Evolutionary conservation across 2,113 vertebrate genomes (phyloP), one percentile per base, ranked within the genome.

Genomic region (Rhineura floridana): DNA sequence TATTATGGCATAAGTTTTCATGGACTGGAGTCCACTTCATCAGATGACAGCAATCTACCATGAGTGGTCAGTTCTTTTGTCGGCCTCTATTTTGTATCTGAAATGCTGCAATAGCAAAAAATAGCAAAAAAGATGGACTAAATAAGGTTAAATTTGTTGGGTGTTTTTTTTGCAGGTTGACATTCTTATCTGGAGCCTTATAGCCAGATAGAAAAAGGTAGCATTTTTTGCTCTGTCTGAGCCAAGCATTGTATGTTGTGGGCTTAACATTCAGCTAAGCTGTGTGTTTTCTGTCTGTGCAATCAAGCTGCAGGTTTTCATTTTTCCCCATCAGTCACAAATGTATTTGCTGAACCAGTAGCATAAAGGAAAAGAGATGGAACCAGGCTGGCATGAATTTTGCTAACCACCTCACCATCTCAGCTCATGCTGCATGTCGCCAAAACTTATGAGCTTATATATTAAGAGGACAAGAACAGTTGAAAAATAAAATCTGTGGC

Each of bases 231-330:
- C 83, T 90, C 62, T 93, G 79, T 65, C 77, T 87, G 90, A 83
- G 85, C 88, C 88, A 90, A 83, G 81, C 75, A 76, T 88, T 93
- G 88, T 88, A 72, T 90, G 91, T 87, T 89, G 67, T 82, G 75
- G 83, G 84, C 91, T 91, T 91, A 93, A 88, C 90, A 90, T 0
- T 6, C 87, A 73, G 92, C 88, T 88, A 91, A 94, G 92, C 94
- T 95, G 88, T 93, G 63, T 90, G 93, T 95, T 96, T 95, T 93
- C 92, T 82, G 33, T 94, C 88, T 95, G 95, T 94, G 93, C 94
- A 94, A 63, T 86, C 94, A 93, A 93, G 91, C 93, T 94, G 93
- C 94, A 87, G 88, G 92, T 95, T 95, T 96, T 96, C 95, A 95
- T 95, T 95, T 94, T 80, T 30, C 73, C 62, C 87, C 87, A 88